Conservation (phyloP, 2,797 vertebrate species). For the Coilia nasus region DNA sequence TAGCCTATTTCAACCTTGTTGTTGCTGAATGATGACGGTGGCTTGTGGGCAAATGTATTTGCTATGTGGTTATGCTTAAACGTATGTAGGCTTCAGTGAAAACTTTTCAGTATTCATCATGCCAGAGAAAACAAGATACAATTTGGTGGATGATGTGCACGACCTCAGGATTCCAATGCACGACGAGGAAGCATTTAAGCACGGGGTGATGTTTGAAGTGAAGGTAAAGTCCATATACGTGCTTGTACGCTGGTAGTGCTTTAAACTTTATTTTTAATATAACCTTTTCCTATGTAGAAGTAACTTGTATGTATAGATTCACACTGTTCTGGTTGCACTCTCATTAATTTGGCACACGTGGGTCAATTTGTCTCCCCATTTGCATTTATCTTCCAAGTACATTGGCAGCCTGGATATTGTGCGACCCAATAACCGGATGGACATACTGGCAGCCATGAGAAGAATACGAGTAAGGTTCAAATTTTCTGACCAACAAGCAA, state of each 20-base stretch:
- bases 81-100: neutral
- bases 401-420: conserved; percentile 96
- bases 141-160: conserved; percentile 91
- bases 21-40: neutral
- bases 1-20: neutral
- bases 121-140: conserved; percentile 94
- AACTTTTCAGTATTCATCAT: conserved; percentile 66
- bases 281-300: conserved; percentile 23
- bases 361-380: neutral
- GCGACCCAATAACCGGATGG: conserved; percentile 91
- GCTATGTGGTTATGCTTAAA: neutral
- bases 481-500: neutral
- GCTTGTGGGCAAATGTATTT: neutral
- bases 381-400: conserved; percentile 75
- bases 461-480: conserved; percentile 88
- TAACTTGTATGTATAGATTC: conserved; percentile 19
- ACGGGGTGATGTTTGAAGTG: conserved; percentile 94
- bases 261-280: neutral
- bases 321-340: neutral
- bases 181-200: conserved; percentile 94
- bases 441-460: conserved; percentile 97
- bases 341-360: neutral
- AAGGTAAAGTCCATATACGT: conserved; percentile 79
- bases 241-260: neutral
- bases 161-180: conserved; percentile 92